Evolutionary conservation across 2,797 vertebrate species (phyloP).

Genomic region (Ctenochaetus hawaiiensis): DNA sequence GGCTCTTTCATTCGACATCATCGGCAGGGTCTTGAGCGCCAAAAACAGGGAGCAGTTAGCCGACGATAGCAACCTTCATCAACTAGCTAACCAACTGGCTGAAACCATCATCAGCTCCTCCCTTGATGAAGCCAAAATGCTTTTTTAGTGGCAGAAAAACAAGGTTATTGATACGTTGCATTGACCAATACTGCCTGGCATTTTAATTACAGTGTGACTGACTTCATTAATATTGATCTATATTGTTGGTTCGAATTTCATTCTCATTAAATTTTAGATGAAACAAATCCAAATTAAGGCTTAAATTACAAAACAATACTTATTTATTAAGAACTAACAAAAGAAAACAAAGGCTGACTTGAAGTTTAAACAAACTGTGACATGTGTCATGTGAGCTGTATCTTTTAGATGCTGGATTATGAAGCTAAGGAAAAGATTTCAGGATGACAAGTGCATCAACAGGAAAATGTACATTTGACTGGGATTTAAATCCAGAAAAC

Average conservation of each 20-base stretch:
- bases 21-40: slow-evolving; percentile 47
- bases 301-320: background rate
- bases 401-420: background rate
- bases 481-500: slow-evolving; percentile 20
- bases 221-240: background rate
- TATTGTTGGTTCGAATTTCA: background rate
- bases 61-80: slow-evolving; percentile 31
- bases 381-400: background rate
- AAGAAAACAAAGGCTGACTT: background rate
- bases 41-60: slow-evolving; percentile 23
- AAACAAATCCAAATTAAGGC: background rate
- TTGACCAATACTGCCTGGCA: background rate
- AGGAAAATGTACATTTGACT: background rate
- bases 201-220: background rate
- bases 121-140: slow-evolving; percentile 61
- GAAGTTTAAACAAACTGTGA: background rate
- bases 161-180: background rate
- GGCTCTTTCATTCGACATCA: slow-evolving; percentile 74
- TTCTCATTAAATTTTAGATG: background rate
- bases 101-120: slow-evolving; percentile 73
- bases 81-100: slow-evolving; percentile 67
- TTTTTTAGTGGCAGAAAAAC: background rate
- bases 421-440: background rate
- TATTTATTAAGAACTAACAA: background rate
- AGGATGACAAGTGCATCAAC: background rate